These are phyloP conservation scores for Cliona cf. orientalis DNA, from an alignment of 37 sponge, comb jelly and placozoan species.

Conservation along the genomic window DNA sequence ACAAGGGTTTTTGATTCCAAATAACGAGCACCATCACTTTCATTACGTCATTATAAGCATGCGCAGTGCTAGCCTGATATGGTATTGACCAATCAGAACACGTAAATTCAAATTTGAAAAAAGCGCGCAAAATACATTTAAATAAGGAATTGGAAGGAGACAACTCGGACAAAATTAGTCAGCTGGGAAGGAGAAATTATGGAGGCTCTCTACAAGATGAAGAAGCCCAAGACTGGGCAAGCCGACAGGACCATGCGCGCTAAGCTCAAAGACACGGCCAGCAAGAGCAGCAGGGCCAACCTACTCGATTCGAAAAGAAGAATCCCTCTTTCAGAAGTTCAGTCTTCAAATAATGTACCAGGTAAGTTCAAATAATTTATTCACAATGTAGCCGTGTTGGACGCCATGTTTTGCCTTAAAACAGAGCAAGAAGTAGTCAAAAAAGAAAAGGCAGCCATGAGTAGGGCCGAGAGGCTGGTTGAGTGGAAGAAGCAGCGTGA, in stretches of 20 bases:
- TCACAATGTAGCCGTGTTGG: too few species aligned
- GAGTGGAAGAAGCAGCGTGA: conserved; percentile 58
- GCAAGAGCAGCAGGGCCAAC: conserved; percentile 14
- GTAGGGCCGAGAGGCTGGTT: conserved; percentile 1
- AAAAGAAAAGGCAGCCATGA: not conserved
- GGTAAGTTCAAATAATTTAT: too few species aligned
- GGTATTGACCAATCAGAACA: conserved; percentile 8
- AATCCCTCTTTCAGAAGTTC: conserved; percentile 29
- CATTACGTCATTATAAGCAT: not conserved
- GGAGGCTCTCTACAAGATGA: conserved; percentile 37
- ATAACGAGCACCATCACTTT: not conserved
- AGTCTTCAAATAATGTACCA: not conserved
- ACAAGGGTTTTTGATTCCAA: not conserved
- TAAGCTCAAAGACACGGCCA: not conserved
- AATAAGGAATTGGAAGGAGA: too few species aligned
- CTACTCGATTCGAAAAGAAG: conserved; percentile 22
- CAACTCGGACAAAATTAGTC: not conserved
- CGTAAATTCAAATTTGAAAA: not conserved
- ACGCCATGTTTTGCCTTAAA: not conserved
- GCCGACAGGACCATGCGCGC: not conserved
- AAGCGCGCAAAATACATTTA: not conserved
- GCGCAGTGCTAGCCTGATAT: not conserved
- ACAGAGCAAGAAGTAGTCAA: not conserved
- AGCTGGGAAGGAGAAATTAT: not conserved
- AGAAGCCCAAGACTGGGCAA: conserved; percentile 4